Conservation (phyloP, 2,888 invertebrate genomes). For the Hydrotaea cyrtoneurina region DNA sequence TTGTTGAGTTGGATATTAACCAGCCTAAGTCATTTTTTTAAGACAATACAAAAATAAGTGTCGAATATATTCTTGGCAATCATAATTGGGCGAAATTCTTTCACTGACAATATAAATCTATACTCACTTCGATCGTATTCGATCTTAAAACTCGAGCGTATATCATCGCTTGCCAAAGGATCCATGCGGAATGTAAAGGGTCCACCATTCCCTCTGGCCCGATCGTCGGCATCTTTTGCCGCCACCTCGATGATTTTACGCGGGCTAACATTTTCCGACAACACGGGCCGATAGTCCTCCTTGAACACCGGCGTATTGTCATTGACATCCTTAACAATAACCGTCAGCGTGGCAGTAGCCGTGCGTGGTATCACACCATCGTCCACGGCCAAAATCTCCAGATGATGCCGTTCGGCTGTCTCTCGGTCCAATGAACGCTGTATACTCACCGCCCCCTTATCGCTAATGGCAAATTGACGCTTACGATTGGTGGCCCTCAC, state of each 20-base stretch:
- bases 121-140: conserved; percentile 95
- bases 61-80: too few relatives aligned
- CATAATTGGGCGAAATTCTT: too few relatives aligned
- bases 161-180: conserved; percentile 94
- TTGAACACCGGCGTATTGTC: conserved; percentile 96
- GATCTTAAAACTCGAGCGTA: conserved; percentile 95
- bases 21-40: too few relatives aligned
- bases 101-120: neutral
- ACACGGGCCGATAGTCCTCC: conserved; percentile 93
- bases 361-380: conserved; percentile 95
- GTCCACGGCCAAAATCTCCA: conserved; percentile 96
- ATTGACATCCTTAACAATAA: conserved; percentile 96
- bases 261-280: conserved; percentile 94
- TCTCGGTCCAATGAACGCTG: conserved; percentile 95
- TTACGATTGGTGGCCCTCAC: conserved; percentile 94
- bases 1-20: too few relatives aligned
- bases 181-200: conserved; percentile 96
- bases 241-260: conserved; percentile 94
- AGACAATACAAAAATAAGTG: too few relatives aligned
- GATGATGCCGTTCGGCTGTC: conserved; percentile 95
- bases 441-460: conserved; percentile 96
- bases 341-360: conserved; percentile 94
- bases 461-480: conserved; percentile 95
- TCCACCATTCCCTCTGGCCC: conserved; percentile 95
- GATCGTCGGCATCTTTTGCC: conserved; percentile 95